Conservation (phyloP, 2,888 invertebrate genomes). For the Monoplex corrugatus region DNA sequence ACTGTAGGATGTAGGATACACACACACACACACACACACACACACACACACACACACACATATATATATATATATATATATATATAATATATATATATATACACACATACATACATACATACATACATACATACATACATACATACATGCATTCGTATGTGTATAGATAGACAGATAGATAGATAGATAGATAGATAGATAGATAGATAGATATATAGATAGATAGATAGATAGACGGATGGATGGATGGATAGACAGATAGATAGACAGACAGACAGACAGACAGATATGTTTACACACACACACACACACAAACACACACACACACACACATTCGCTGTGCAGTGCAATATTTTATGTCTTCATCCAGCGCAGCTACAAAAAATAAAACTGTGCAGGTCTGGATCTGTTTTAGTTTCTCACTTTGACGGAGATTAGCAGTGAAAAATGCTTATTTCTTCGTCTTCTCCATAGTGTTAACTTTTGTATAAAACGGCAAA, state of each 20-base stretch:
- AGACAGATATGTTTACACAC: not conserved
- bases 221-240: too few species aligned
- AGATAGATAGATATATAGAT: not conserved
- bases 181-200: too few species aligned
- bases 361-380: too few species aligned
- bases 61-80: conserved; percentile 29
- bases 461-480: too few species aligned
- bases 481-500: too few species aligned
- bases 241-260: not conserved
- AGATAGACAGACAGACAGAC: not conserved
- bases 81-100: conserved; percentile 32
- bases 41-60: not conserved
- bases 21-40: conserved; percentile 2
- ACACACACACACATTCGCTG: not conserved
- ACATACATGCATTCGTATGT: not conserved
- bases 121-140: conserved; percentile 14
- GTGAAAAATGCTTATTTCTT: too few species aligned
- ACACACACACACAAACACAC: not conserved
- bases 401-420: too few species aligned
- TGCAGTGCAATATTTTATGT: too few species aligned
- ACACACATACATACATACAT: conserved; percentile 14
- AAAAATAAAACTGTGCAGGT: too few species aligned
- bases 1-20: not conserved
- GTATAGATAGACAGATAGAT: too few species aligned
- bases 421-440: too few species aligned